A percentile compares a stretch with the other conserved stretches of the same genome.
phyloP scores from a whole-genome alignment of 2,113 vertebrate genomes.

The Oceanites oceanicus region DNA sequence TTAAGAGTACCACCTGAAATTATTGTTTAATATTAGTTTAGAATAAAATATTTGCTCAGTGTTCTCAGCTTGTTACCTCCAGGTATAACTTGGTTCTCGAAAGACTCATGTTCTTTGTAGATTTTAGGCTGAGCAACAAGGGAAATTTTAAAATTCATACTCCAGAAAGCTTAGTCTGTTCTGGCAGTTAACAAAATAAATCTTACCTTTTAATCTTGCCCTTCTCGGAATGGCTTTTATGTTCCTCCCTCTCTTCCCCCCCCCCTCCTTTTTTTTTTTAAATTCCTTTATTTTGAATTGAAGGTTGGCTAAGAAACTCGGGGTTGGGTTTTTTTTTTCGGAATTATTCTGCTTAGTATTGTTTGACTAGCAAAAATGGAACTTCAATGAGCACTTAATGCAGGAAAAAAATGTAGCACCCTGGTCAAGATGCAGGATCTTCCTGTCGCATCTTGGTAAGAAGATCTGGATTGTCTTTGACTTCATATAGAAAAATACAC shows the following conservation, averaged over 20 bases:
- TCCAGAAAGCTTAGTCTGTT: not conserved
- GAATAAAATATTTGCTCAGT: not conserved
- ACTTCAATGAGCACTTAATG: not conserved
- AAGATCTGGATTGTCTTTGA: not conserved
- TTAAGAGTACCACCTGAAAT: not conserved
- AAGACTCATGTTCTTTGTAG: not conserved
- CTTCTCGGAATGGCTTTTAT: not conserved
- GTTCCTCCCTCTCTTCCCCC: fast-evolving
- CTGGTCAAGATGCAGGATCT: not conserved
- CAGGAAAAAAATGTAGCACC: not conserved
- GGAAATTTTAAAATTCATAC: not conserved
- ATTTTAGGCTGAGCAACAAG: not conserved
- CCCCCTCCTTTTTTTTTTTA: not conserved
- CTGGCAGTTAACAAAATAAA: not conserved
- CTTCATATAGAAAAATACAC: not conserved
- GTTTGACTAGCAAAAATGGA: not conserved
- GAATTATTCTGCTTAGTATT: not conserved
- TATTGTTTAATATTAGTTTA: not conserved
- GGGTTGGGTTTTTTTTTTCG: not conserved
- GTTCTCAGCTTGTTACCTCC: not conserved
- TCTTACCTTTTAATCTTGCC: not conserved
- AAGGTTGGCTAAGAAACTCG: not conserved
- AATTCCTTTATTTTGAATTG: not conserved
- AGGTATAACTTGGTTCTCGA: not conserved
- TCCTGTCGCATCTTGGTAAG: not conserved